Evolutionary conservation across 2,888 invertebrate genomes (phyloP).

Genomic region (Sinhomidia bicolor): DNA sequence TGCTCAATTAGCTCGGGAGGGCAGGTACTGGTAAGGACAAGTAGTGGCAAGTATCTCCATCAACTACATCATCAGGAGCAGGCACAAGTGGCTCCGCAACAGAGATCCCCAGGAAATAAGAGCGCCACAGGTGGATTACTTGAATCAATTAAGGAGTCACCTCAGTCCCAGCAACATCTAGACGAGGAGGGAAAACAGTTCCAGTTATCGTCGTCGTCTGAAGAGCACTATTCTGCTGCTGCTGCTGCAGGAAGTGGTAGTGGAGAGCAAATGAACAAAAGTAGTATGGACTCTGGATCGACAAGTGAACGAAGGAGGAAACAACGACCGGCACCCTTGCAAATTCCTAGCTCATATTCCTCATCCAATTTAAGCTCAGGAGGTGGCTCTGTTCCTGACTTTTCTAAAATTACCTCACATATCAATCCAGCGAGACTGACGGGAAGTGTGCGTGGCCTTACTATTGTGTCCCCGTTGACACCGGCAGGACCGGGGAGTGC

Average conservation of each 20-base stretch:
- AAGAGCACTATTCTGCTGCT: not conserved
- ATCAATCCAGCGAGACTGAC: conserved; percentile 62
- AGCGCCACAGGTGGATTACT: conserved; percentile 66
- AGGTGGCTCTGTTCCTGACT: conserved; percentile 66
- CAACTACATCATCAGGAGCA: conserved; percentile 29
- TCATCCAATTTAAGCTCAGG: conserved; percentile 19
- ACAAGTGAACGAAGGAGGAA: conserved; percentile 43
- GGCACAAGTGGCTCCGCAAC: not conserved
- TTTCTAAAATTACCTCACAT: conserved; percentile 66
- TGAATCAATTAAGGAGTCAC: conserved; percentile 66
- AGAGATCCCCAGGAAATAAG: conserved; percentile 61
- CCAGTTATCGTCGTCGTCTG: not conserved
- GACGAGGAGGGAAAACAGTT: not conserved
- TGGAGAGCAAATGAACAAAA: not conserved
- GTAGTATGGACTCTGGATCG: conserved; percentile 33
- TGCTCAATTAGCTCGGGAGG: conserved; percentile 55
- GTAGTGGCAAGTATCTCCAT: conserved; percentile 32
- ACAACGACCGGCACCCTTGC: conserved; percentile 61
- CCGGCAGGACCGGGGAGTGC: conserved; percentile 37
- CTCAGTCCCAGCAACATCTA: conserved; percentile 44
- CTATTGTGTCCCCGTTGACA: conserved; percentile 59
- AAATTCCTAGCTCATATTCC: conserved; percentile 54
- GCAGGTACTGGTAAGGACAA: conserved; percentile 18
- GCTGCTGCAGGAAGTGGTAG: no score
- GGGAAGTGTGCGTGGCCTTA: conserved; percentile 58